A percentile compares a stretch with the other conserved stretches of the same genome.
phyloP scores from a whole-genome alignment of 2,888 invertebrate species.

The Caenorhabditis becei region DNA sequence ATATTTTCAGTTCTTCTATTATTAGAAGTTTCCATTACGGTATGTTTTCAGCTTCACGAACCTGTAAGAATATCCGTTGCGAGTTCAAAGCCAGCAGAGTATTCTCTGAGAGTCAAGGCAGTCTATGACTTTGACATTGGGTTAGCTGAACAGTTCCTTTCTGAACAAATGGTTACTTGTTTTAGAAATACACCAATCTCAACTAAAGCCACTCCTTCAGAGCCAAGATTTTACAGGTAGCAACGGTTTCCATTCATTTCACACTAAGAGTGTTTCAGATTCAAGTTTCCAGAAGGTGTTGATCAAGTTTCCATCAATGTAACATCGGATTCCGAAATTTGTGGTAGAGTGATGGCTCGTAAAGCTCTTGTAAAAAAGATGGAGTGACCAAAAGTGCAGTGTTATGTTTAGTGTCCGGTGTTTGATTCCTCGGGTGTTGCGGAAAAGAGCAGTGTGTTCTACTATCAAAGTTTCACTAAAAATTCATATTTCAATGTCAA shows the following conservation, averaged over 20 bases:
- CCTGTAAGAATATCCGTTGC: conserved; percentile 27
- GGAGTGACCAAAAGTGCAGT: not conserved
- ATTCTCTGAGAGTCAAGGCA: conserved; percentile 1
- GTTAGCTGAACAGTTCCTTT: not conserved
- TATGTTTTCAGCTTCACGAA: conserved; percentile 14
- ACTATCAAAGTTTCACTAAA: conserved; percentile 25
- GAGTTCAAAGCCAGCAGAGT: conserved; percentile 3
- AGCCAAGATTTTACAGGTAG: conserved; percentile 19
- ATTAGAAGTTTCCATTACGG: not conserved
- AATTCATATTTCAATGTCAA: not conserved
- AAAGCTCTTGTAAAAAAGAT: conserved; percentile 3
- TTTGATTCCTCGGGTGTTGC: conserved; percentile 24
- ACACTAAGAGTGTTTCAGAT: conserved; percentile 13
- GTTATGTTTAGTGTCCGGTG: conserved; percentile 18
- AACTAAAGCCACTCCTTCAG: conserved; percentile 2
- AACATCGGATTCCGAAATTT: conserved; percentile 6
- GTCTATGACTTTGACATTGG: conserved; percentile 21
- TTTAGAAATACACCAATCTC: conserved; percentile 2
- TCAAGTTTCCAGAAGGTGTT: conserved; percentile 9
- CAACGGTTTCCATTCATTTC: not conserved
- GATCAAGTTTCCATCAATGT: conserved; percentile 14
- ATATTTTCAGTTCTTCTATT: not conserved
- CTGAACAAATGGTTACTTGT: not conserved
- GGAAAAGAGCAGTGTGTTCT: conserved; percentile 11
- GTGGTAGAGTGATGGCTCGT: conserved; percentile 10